These are phyloP conservation scores for Trissolcus japonicus DNA, from an alignment of 2,888 invertebrate genomes.

Conservation along the genomic window DNA sequence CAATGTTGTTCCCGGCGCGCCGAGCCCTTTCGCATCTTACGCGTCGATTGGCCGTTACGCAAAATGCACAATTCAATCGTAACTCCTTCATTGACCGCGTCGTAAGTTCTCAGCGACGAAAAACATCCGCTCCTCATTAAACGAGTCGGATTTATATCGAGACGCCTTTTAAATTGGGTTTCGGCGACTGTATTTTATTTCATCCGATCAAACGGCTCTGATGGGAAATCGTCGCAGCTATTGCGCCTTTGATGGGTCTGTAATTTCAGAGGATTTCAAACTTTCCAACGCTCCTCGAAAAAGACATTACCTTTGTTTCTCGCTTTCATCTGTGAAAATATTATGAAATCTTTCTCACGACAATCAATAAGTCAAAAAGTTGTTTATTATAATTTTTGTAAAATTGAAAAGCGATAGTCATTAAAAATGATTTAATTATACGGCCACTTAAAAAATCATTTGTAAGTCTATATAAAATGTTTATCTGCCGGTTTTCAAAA, in stretches of 20 bases:
- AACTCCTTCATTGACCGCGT: constrained; percentile 39
- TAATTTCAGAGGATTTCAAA: background rate
- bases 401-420: background rate
- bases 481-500: background rate
- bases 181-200: constrained; percentile 34
- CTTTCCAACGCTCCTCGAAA: background rate
- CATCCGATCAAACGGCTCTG: constrained; percentile 10
- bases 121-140: constrained; percentile 40
- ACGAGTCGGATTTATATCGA: constrained; percentile 40
- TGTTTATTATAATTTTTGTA: background rate
- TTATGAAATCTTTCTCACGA: background rate
- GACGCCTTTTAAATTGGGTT: constrained; percentile 15
- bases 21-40: constrained; percentile 41
- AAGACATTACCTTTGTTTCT: too few species aligned
- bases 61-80: constrained; percentile 53
- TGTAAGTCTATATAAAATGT: background rate
- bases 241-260: constrained; percentile 5
- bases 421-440: background rate
- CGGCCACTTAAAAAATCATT: background rate
- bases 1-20: constrained; percentile 60
- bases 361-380: background rate
- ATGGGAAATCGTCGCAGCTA: constrained; percentile 11
- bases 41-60: constrained; percentile 56
- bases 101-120: constrained; percentile 38
- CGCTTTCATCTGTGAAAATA: too few species aligned